Evolutionary conservation across 2,113 vertebrate species (phyloP).

Genomic region (Orthonyx spaldingii): DNA sequence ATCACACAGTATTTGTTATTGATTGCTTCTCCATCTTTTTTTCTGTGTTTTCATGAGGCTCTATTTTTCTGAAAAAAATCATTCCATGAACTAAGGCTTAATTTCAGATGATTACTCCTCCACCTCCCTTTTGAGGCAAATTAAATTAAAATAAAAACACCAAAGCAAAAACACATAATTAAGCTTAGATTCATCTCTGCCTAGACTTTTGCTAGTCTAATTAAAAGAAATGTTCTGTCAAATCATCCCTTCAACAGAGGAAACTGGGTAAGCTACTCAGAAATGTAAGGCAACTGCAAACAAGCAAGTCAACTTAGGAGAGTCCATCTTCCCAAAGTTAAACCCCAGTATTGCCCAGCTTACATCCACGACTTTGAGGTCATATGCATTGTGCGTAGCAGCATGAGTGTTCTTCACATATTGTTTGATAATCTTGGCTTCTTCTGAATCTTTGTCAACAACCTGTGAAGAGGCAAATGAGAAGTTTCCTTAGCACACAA

Average conservation of each 20-base stretch:
- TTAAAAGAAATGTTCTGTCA: background rate
- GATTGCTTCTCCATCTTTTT: background rate
- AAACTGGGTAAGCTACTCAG: background rate
- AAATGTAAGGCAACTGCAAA: background rate
- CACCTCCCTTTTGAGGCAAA: background rate
- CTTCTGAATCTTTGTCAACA: conserved; percentile 84
- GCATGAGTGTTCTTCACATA: conserved; percentile 98
- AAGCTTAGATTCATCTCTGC: background rate
- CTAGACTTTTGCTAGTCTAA: background rate
- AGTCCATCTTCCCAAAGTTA: background rate
- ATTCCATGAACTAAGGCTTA: background rate
- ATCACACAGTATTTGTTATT: background rate
- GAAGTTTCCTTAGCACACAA: background rate
- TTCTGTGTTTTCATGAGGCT: background rate
- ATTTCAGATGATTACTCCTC: background rate
- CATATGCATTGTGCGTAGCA: conserved; percentile 92
- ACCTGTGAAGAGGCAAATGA: conserved; percentile 75
- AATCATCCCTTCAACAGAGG: background rate
- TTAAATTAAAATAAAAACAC: background rate
- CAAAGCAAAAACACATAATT: background rate
- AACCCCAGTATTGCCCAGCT: conserved; percentile 27
- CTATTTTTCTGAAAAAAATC: background rate
- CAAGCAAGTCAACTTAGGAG: background rate
- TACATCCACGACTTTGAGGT: conserved; percentile 91
- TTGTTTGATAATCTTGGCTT: conserved; percentile 86